Conservation (phyloP, 2,888 invertebrate genomes). For the Drosophila affinis region DNA sequence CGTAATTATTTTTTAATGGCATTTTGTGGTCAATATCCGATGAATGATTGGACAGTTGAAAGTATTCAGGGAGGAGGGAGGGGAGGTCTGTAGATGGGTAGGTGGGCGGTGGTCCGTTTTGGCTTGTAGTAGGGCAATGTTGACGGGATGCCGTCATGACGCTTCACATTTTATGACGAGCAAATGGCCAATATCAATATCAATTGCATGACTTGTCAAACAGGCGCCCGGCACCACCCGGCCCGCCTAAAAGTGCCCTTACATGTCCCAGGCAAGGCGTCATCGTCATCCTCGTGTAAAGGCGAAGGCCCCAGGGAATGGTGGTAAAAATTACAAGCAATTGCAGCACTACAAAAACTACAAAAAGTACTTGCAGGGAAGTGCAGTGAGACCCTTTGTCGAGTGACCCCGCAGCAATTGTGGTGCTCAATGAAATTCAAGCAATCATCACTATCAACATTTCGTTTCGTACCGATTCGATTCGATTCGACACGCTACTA, state of each 20-base stretch:
- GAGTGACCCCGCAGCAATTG: constrained; percentile 20
- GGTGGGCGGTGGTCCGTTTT: constrained; percentile 9
- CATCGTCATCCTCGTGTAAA: constrained; percentile 4
- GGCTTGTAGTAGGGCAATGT: constrained; percentile 9
- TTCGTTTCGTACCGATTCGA: constrained; percentile 44
- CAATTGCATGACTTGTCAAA: constrained; percentile 73
- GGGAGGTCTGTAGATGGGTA: too few species aligned
- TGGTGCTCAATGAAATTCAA: constrained; percentile 61
- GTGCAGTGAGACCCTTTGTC: constrained; percentile 52
- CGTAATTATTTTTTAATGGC: constrained; percentile 79
- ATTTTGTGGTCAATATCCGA: constrained; percentile 75
- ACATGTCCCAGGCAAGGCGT: constrained; percentile 30
- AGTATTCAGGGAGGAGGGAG: not conserved
- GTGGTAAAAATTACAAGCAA: constrained; percentile 69
- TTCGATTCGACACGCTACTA: constrained; percentile 18
- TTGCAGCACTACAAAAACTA: constrained; percentile 56
- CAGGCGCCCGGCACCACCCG: constrained; percentile 28
- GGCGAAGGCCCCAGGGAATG: not conserved
- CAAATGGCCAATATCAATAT: constrained; percentile 63
- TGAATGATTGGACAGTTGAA: constrained; percentile 54
- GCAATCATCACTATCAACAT: constrained; percentile 73
- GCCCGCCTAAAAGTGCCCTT: constrained; percentile 56
- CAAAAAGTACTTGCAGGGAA: constrained; percentile 45
- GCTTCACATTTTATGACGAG: constrained; percentile 40
- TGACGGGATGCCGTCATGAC: constrained; percentile 46